These are phyloP conservation scores for Vimba vimba DNA, from an alignment of 2,113 vertebrate genomes.

Conservation along the genomic window DNA sequence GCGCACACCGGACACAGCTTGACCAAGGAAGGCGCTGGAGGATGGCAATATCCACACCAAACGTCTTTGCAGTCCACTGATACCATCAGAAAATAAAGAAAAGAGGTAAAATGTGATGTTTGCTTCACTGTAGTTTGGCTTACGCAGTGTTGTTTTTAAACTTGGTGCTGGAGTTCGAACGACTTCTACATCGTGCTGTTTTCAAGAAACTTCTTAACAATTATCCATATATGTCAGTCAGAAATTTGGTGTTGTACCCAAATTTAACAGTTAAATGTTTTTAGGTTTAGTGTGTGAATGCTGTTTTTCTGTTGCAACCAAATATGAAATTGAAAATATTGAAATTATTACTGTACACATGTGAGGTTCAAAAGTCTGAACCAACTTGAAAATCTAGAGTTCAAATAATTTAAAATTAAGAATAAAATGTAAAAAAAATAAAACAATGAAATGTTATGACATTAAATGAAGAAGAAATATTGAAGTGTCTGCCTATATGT, in stretches of 20 bases:
- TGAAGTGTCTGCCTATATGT: not conserved
- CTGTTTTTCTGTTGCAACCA: not conserved
- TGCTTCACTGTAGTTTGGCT: not conserved
- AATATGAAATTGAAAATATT: not conserved
- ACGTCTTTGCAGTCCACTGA: constrained; percentile 30
- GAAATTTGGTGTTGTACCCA: not conserved
- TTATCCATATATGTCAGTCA: not conserved
- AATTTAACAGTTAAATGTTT: not conserved
- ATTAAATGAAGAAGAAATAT: not conserved
- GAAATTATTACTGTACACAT: not conserved
- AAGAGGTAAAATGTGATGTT: not conserved
- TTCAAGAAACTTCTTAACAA: constrained; percentile 10
- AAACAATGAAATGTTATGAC: not conserved
- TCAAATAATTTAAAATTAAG: no score
- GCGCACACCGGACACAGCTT: not conserved
- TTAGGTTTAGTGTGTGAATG: not conserved
- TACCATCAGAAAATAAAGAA: not conserved
- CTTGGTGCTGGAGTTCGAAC: constrained; percentile 5
- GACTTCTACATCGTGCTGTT: not conserved
- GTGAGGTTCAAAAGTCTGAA: not conserved
- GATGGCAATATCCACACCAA: constrained; percentile 19
- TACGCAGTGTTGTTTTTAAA: not conserved
- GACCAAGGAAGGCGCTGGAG: not conserved
- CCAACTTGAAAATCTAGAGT: not conserved
- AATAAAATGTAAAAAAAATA: not conserved